phyloP scores from a whole-genome alignment of 1,140 invertebrate species.

The Phortica variegata region DNA sequence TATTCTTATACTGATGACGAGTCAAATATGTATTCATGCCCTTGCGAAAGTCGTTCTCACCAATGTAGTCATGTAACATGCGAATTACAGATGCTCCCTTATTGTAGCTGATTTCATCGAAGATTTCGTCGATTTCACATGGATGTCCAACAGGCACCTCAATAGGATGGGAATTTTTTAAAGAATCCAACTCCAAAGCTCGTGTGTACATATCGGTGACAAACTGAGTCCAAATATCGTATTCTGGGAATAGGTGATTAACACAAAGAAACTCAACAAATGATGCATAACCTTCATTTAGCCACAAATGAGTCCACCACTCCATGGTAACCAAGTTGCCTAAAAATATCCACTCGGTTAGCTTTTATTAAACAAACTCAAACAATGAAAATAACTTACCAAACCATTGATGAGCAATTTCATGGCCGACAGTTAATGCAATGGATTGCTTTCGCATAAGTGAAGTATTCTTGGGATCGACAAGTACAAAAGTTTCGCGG shows the following conservation, averaged over 20 bases:
- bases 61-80: slow-evolving; percentile 96
- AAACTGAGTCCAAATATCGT: slow-evolving; percentile 92
- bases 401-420: slow-evolving; percentile 89
- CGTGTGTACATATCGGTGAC: slow-evolving; percentile 79
- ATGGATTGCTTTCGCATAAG: slow-evolving; percentile 82
- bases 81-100: slow-evolving; percentile 93
- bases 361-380: neutral
- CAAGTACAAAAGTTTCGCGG: slow-evolving; percentile 79
- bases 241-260: slow-evolving; percentile 84
- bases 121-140: slow-evolving; percentile 91
- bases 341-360: slow-evolving; percentile 7
- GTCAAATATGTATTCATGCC: slow-evolving; percentile 93
- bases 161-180: slow-evolving; percentile 89
- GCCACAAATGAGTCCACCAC: slow-evolving; percentile 82
- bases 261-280: slow-evolving; percentile 88
- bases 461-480: slow-evolving; percentile 83
- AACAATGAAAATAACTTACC: slow-evolving; percentile 48
- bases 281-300: slow-evolving; percentile 92
- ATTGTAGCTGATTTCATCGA: slow-evolving; percentile 93
- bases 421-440: slow-evolving; percentile 83
- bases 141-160: slow-evolving; percentile 87
- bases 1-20: slow-evolving; percentile 84
- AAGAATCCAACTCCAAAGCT: slow-evolving; percentile 83
- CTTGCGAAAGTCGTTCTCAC: slow-evolving; percentile 89
- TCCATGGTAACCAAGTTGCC: slow-evolving; percentile 86